Conservation (phyloP, 2,113 vertebrate species). For the Sylvicapra grimmia region DNA sequence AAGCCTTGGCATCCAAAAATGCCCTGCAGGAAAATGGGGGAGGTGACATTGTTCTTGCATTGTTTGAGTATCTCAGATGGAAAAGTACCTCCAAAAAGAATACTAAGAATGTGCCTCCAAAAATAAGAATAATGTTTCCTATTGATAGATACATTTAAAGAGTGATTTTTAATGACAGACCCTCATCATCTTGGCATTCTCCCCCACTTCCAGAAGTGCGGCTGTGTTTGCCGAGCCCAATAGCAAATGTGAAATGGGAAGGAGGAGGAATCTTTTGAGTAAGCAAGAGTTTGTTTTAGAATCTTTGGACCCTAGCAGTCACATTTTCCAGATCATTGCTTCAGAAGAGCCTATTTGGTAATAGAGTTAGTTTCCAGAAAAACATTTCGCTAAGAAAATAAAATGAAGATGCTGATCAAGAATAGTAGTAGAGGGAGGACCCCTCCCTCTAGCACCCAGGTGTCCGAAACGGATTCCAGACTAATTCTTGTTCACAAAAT, state of each 20-base stretch:
- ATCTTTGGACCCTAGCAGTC: background rate
- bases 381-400: slow-evolving; percentile 27
- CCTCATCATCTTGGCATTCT: background rate
- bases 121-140: background rate
- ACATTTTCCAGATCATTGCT: slow-evolving; percentile 26
- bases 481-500: background rate
- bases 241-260: background rate
- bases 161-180: slow-evolving; percentile 33
- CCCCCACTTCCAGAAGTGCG: background rate
- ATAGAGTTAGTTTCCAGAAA: slow-evolving; percentile 20
- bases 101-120: background rate
- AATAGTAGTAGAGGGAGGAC: background rate
- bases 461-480: background rate
- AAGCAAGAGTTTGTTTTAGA: slow-evolving; percentile 26
- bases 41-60: background rate
- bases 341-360: background rate
- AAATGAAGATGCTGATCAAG: slow-evolving; percentile 17
- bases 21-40: background rate
- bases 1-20: background rate
- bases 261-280: background rate
- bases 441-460: background rate
- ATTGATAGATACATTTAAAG: background rate
- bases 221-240: background rate
- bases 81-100: background rate
- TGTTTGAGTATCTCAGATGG: background rate